phyloP scores from a whole-genome alignment of 1,140 invertebrate genomes.

The Brachystomella parvula region DNA sequence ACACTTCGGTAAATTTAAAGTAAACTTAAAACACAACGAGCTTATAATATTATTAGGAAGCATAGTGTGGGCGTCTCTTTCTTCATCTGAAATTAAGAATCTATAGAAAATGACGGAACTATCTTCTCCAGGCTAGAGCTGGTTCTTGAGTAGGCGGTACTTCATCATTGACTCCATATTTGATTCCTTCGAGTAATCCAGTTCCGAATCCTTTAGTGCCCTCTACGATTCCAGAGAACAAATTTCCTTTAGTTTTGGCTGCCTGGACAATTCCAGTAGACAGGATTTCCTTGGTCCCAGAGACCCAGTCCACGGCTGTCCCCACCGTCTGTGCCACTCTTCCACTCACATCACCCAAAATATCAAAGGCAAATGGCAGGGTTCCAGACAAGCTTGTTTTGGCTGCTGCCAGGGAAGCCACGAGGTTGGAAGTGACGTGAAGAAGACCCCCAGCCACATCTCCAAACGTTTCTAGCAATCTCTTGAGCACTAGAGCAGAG shows the following conservation, averaged over 20 bases:
- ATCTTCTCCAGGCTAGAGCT: slow-evolving; percentile 33
- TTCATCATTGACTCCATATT: slow-evolving; percentile 38
- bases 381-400: slow-evolving; percentile 39
- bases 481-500: slow-evolving; percentile 37
- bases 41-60: too few relatives aligned
- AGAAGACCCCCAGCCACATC: slow-evolving; percentile 38
- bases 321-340: slow-evolving; percentile 37
- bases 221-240: slow-evolving; percentile 38
- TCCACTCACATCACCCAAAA: slow-evolving; percentile 38
- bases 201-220: slow-evolving; percentile 38
- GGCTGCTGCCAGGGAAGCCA: slow-evolving; percentile 37
- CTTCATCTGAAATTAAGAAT: too few relatives aligned
- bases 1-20: too few relatives aligned
- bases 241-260: slow-evolving; percentile 38
- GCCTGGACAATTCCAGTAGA: slow-evolving; percentile 37
- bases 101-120: slow-evolving; percentile 10
- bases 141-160: slow-evolving; percentile 25
- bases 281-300: slow-evolving; percentile 38
- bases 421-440: slow-evolving; percentile 38
- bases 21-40: too few relatives aligned
- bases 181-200: slow-evolving; percentile 38
- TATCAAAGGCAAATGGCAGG: slow-evolving; percentile 38
- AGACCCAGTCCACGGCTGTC: slow-evolving; percentile 38
- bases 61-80: too few relatives aligned
- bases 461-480: slow-evolving; percentile 37